Base-by-base conservation (phyloP, 2,888 invertebrate species). In the Drosophila histrio region DNA sequence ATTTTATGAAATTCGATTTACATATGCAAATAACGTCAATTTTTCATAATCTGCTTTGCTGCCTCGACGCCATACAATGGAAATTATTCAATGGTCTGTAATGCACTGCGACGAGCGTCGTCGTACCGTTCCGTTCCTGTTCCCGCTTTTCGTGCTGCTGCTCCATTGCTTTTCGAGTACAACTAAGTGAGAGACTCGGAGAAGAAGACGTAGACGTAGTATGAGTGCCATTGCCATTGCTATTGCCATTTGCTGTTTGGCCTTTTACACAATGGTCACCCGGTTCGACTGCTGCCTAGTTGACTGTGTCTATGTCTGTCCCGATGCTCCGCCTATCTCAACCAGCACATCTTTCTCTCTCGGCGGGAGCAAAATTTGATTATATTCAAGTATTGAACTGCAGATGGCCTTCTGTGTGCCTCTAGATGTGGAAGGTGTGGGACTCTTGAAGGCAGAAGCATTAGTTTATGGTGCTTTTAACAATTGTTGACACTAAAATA, bases 11-110 rank as follows among this genome's bases (percentile, higher is more conserved):
- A 89, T 88, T 87, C 87, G 89, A 90, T 91, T 91, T 91, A 89
- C 90, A 90, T 91, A 90, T 90, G 90, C 91, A 91, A 91, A 90
- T 90, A 89, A 82, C 79, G 87, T 83, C 85, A 90, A 91, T 90
- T 90, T 91, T 91, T 91, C 91, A 90, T 90, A 89, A 87, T 89
- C 87, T 86, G 80, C 86, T 83, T 83, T 83, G 79, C 72, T 66
- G 74, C 66, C 74, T 69, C 75, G 61, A 60, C 66, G 57, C 72
- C 70, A 65, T 69, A 71, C 67, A 81, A 90, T 90, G 86, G 88
- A 89, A 91, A 90, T 89, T 91, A 90, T 91, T 91, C 90, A 90
- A 91, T 87, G 87, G 89, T 79, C 84, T 81, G 86, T 86, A 84
- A 84, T 84, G 84, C 84, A 86, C 77, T 72, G 58, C 65, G 77